Base-by-base conservation (phyloP, 1,140 invertebrate genomes). In the Drosophila ananassae region DNA sequence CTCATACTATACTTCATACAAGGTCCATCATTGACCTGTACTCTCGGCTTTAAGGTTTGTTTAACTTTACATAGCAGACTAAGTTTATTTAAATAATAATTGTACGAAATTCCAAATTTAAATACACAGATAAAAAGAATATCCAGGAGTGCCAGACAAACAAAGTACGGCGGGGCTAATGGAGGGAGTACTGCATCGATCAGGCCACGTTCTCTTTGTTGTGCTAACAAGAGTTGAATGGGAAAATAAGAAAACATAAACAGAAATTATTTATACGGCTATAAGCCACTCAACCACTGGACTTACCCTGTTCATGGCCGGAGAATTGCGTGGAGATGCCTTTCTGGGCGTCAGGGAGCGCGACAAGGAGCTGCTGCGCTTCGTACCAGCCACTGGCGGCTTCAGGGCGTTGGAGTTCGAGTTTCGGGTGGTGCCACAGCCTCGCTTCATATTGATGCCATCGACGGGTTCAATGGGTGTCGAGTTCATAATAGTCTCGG, bases 401-500 rank as follows among this genome's bases (percentile, higher is more conserved):
- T 77, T 89, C 12, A 89, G 37, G 2, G 64, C 44, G 25, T 71
- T 71, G 1, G 81, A 55, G 24, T 89, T 89, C 0, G 62, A 51
- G 48, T 57, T 75, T 8, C 58, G 63, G 25, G 63, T 22, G 22
- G 30, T 57, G 39, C 55, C 54, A 47, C 17, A 48, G 10, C 66
- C 46, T 7, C 79, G 75, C 9, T 52, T 72, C 8, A 59, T 61
- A 5, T 66, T 76, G 0, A 68, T 34, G n/a, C 60, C 44, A 22
- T 79, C 79, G 2, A 47, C 44, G 2, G 37, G 28, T 6, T 83
- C 84, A 55, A 89, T 90, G 10, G 90, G 90, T n/a, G 90, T 91
- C n/a, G 90, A 91, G 24, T 91, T 91, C 75, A 91, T 76, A 7
- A 91, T 73, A n/a, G 81, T 84, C 57, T 91, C 90, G 9, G 89